phyloP scores from a whole-genome alignment of 92 coral and sea anemone genomes.

The Anthopleura xanthogrammica region DNA sequence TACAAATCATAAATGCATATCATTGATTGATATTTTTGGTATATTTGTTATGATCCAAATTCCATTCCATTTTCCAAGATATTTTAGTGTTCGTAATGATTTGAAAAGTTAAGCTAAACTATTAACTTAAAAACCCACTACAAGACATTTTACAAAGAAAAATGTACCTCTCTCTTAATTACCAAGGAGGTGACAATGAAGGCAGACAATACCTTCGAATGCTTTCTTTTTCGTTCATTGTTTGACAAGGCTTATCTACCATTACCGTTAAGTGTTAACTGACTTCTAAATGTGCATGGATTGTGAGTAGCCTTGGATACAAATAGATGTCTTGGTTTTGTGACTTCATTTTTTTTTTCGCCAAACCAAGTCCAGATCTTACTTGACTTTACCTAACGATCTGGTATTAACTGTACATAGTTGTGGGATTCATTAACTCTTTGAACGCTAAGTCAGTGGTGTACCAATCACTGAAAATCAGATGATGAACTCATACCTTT shows the following conservation, averaged over 20 bases:
- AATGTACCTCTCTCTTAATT: background rate
- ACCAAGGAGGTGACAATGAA: background rate
- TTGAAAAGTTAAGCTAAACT: background rate
- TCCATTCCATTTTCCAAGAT: too few species aligned
- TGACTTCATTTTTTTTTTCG: background rate
- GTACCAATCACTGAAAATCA: too few species aligned
- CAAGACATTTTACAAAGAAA: background rate
- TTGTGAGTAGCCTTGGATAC: conserved; percentile 10
- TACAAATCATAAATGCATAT: too few species aligned
- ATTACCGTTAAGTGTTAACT: background rate
- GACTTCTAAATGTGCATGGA: background rate
- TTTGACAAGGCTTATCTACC: background rate
- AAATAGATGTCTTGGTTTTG: background rate
- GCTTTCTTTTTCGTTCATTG: background rate
- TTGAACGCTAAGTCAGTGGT: too few species aligned
- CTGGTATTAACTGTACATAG: background rate
- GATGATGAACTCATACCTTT: too few species aligned
- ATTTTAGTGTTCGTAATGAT: background rate
- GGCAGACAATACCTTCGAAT: background rate
- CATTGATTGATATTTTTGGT: too few species aligned
- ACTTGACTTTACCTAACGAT: background rate
- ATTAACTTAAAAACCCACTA: background rate
- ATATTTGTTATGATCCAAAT: too few species aligned
- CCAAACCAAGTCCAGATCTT: background rate
- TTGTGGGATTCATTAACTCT: background rate